Evolutionary conservation across 2,888 invertebrate genomes (phyloP).

Genomic region (Stenichneumon culpator): DNA sequence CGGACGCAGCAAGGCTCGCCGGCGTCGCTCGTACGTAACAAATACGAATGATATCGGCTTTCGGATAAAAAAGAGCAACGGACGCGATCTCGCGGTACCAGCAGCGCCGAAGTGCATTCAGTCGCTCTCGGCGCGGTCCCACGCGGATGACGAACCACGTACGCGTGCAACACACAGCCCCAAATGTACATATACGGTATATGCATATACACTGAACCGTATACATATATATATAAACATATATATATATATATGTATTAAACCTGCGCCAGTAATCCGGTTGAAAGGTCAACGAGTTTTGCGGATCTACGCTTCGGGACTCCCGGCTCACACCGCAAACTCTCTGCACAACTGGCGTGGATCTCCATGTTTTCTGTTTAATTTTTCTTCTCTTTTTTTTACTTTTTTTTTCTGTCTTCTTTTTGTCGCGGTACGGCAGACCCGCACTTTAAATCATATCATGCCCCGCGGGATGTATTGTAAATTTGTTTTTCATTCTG

Average conservation of each 20-base stretch:
- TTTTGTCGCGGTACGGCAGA: neutral
- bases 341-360: conserved; percentile 15
- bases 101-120: conserved; percentile 46
- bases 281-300: conserved; percentile 55
- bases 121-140: conserved; percentile 37
- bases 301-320: conserved; percentile 39
- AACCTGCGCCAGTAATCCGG: conserved; percentile 28
- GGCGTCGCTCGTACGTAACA: conserved; percentile 41
- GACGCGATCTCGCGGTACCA: conserved; percentile 11
- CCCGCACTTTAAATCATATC: conserved; percentile 28
- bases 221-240: neutral
- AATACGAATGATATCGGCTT: conserved; percentile 52
- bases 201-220: neutral
- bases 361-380: conserved; percentile 25
- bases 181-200: neutral
- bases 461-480: neutral
- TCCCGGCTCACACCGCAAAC: conserved; percentile 30
- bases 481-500: conserved; percentile 30
- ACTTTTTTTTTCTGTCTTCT: conserved; percentile 8
- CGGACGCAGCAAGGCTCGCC: conserved; percentile 16
- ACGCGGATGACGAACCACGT: conserved; percentile 51
- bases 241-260: neutral
- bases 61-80: conserved; percentile 19
- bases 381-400: conserved; percentile 19
- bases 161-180: conserved; percentile 16